Evolutionary conservation across 2,797 vertebrate genomes (phyloP).

Genomic region (Caiman crocodilus): DNA sequence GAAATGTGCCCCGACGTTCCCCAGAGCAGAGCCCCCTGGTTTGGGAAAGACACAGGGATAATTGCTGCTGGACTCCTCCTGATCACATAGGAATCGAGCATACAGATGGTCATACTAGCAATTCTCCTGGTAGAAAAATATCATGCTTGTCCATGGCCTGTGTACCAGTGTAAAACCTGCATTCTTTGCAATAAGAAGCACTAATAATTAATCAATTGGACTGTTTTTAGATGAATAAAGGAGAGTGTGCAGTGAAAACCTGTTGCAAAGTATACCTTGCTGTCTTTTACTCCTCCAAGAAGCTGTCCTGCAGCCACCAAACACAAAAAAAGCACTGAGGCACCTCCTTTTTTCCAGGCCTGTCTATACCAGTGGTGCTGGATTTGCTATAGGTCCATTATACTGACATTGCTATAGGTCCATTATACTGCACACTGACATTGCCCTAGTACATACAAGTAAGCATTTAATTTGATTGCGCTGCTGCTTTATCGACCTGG

Average conservation of each 20-base stretch:
- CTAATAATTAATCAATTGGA: neutral
- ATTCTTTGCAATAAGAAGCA: neutral
- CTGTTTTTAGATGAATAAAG: neutral
- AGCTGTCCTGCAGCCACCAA: neutral
- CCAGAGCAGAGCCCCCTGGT: no score
- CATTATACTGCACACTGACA: no score
- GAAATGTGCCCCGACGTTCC: no score
- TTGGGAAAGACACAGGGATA: no score
- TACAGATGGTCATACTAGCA: no score
- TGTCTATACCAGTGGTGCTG: neutral
- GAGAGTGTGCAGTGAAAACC: no score
- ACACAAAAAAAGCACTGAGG: neutral
- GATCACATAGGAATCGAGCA: no score
- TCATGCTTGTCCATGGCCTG: no score
- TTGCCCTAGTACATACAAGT: neutral
- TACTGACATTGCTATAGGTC: no score
- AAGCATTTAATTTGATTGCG: neutral
- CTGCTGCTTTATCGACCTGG: neutral
- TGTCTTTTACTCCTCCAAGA: neutral
- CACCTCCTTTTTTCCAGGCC: accelerated
- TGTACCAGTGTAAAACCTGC: neutral
- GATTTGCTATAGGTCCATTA: no score
- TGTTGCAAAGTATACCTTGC: neutral
- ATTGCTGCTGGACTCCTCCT: no score
- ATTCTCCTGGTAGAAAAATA: no score